A percentile compares a stretch with the other conserved stretches of the same genome.
Evolutionary conservation across 2,113 vertebrate genomes (phyloP).

Genomic region (Toxotes jaculatrix): DNA sequence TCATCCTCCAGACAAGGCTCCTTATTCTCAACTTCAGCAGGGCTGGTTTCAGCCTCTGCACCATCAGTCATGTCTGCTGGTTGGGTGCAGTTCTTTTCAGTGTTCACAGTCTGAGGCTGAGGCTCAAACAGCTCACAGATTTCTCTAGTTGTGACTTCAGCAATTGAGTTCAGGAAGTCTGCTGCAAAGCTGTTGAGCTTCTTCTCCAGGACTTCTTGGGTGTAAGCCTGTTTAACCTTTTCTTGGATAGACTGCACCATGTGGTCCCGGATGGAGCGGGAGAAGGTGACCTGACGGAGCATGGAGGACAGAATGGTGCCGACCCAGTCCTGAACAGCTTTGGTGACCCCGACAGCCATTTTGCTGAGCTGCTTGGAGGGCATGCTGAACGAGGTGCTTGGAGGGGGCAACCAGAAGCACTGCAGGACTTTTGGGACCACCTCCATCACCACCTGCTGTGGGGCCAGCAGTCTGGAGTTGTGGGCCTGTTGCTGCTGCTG

Average conservation of each 20-base stretch:
- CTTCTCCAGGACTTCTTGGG: not conserved
- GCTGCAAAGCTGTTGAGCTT: not conserved
- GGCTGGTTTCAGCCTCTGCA: no score
- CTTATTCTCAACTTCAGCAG: no score
- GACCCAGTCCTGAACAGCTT: not conserved
- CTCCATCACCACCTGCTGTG: not conserved
- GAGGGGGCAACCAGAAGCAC: not conserved
- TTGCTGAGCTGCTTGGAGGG: not conserved
- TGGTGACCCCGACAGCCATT: not conserved
- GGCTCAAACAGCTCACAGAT: not conserved
- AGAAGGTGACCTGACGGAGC: not conserved
- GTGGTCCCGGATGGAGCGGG: not conserved
- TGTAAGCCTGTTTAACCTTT: not conserved
- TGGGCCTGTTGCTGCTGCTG: not conserved
- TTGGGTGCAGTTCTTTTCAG: no score
- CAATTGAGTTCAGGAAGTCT: not conserved
- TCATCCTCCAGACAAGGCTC: no score
- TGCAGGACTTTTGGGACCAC: not conserved
- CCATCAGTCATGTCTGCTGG: no score
- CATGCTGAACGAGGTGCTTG: not conserved
- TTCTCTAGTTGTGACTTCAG: constrained; percentile 45
- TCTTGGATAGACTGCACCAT: constrained; percentile 2
- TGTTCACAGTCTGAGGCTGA: no score
- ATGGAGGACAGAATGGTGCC: not conserved
- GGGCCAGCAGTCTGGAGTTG: not conserved